Percentiles rank a stretch among this genome's conserved stretches.
phyloP scores from a whole-genome alignment of 2,113 vertebrate genomes.

The Albula glossodonta region DNA sequence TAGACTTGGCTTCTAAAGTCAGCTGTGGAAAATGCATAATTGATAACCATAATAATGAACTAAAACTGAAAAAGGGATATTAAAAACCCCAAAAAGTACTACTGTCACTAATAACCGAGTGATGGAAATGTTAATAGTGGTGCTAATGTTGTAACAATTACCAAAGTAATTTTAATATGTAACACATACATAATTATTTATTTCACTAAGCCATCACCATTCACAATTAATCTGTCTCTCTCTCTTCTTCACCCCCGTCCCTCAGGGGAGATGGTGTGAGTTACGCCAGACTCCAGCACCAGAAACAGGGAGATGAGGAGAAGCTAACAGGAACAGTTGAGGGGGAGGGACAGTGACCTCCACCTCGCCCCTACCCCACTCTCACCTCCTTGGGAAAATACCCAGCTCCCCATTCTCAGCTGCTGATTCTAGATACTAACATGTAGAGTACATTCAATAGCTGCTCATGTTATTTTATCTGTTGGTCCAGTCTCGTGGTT shows the following conservation, averaged over 20 bases:
- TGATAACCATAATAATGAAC: background rate
- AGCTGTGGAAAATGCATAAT: background rate
- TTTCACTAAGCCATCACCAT: background rate
- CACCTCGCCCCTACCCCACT: conserved; percentile 17
- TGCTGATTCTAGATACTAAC: background rate
- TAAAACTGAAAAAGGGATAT: background rate
- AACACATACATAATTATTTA: conserved; percentile 16
- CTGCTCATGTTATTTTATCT: conserved; percentile 15
- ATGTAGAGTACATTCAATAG: background rate
- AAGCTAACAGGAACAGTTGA: conserved; percentile 70
- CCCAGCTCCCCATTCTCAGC: background rate
- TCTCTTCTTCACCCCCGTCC: background rate
- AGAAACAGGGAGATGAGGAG: conserved; percentile 85
- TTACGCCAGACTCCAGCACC: conserved; percentile 88
- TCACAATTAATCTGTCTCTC: background rate
- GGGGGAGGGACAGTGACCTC: conserved; percentile 69
- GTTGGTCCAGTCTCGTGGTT: conserved; percentile 6
- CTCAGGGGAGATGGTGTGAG: conserved; percentile 87
- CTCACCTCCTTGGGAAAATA: conserved; percentile 17
- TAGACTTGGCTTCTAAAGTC: background rate
- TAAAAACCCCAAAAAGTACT: background rate
- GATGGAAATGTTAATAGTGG: background rate
- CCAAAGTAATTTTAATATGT: background rate
- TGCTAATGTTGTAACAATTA: background rate
- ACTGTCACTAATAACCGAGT: background rate